These are phyloP conservation scores for Protophormia terraenovae DNA, from an alignment of 2,888 invertebrate genomes.

Conservation along the genomic window DNA sequence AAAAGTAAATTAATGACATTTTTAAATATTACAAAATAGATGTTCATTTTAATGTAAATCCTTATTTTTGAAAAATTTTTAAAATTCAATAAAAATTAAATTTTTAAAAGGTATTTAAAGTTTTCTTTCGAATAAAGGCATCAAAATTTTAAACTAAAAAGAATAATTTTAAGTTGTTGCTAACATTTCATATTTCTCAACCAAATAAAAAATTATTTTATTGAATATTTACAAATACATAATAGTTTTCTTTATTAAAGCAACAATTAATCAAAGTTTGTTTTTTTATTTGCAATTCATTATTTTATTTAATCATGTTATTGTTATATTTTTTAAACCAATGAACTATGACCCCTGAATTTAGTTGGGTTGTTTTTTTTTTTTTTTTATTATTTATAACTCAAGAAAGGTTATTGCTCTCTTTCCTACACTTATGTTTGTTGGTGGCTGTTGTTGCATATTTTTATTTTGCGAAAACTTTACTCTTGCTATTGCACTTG, in stretches of 20 bases:
- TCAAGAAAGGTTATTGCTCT: slow-evolving; percentile 58
- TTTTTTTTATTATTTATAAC: slow-evolving; percentile 6
- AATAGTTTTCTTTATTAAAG: too few species aligned
- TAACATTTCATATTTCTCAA: too few species aligned
- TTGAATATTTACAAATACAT: too few species aligned
- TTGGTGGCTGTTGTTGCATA: slow-evolving; percentile 45
- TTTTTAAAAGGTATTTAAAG: too few species aligned
- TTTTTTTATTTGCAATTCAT: not conserved
- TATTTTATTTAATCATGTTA: not conserved
- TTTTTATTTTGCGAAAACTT: slow-evolving; percentile 39
- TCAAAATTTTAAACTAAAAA: too few species aligned
- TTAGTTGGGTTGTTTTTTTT: not conserved
- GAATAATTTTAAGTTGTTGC: too few species aligned
- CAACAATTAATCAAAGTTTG: not conserved
- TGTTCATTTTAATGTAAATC: too few species aligned
- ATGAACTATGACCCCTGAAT: slow-evolving; percentile 65
- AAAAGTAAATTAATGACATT: not conserved
- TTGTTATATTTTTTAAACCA: slow-evolving; percentile 46
- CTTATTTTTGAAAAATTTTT: too few species aligned
- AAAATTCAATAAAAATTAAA: too few species aligned
- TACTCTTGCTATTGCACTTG: slow-evolving; percentile 61
- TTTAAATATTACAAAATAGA: too few species aligned
- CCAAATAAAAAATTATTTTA: too few species aligned
- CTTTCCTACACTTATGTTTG: slow-evolving; percentile 29
- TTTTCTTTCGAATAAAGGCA: too few species aligned